phyloP scores from a whole-genome alignment of 2,797 vertebrate genomes.

The Scomberomorus guttatus region DNA sequence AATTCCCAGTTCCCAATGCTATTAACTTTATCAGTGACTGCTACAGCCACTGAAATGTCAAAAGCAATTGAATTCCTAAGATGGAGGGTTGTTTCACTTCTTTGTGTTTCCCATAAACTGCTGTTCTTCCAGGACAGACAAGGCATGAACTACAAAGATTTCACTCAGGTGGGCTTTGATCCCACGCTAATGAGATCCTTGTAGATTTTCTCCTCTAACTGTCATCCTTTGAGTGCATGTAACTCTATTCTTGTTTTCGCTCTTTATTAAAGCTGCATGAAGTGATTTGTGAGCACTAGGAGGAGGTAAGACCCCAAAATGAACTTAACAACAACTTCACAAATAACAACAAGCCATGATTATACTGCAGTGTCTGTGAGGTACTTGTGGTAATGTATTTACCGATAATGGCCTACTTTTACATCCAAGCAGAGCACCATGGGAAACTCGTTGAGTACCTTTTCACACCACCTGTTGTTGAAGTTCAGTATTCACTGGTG shows the following conservation, averaged over 20 bases:
- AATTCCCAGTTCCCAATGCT: constrained; percentile 29
- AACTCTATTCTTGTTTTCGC: neutral
- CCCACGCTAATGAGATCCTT: constrained; percentile 39
- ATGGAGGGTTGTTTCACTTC: constrained; percentile 7
- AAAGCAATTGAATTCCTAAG: constrained; percentile 22
- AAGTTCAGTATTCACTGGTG: no score
- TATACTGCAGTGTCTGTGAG: neutral
- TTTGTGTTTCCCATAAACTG: constrained; percentile 19
- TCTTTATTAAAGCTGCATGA: constrained; percentile 1
- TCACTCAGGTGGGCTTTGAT: constrained; percentile 43
- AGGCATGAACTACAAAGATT: constrained; percentile 9
- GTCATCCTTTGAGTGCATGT: neutral
- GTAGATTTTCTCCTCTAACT: constrained; percentile 2
- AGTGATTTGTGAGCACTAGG: neutral
- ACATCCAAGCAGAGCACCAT: no score
- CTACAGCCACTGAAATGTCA: constrained; percentile 42
- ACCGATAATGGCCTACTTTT: neutral
- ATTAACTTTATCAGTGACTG: constrained; percentile 38
- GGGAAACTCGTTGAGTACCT: no score
- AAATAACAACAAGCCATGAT: neutral
- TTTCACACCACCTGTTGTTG: no score
- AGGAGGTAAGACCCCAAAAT: neutral
- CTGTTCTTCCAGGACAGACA: constrained; percentile 23
- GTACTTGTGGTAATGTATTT: neutral
- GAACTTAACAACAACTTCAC: neutral